Percentiles rank a stretch among this genome's conserved stretches.
These are phyloP conservation scores for Characodon lateralis DNA, from an alignment of 2,797 vertebrate species.

Conservation along the genomic window DNA sequence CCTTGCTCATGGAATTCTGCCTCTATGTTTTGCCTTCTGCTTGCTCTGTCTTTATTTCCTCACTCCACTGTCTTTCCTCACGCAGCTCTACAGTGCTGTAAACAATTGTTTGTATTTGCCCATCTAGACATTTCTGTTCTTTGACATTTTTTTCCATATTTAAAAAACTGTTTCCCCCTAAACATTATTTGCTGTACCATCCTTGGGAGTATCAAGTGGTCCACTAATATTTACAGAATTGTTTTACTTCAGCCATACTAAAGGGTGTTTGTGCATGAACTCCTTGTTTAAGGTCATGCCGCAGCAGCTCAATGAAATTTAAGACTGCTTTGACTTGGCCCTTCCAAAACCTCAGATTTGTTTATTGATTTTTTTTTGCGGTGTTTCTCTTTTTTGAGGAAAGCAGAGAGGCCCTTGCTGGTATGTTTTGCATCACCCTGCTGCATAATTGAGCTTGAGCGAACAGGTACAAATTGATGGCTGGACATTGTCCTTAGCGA, in stretches of 20 bases:
- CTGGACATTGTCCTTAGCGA: background rate
- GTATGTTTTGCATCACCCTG: no score
- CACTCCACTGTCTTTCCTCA: constrained; percentile 10
- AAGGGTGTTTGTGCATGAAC: no score
- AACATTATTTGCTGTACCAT: background rate
- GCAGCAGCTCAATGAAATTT: background rate
- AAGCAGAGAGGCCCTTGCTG: no score
- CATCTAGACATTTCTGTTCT: no score
- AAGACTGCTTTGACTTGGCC: background rate
- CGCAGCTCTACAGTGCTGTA: background rate
- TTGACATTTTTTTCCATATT: background rate
- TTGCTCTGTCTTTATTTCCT: constrained; percentile 34
- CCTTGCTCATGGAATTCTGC: constrained; percentile 14
- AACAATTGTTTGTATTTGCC: background rate
- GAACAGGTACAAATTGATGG: background rate
- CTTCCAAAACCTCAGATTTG: background rate
- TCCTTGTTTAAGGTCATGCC: no score
- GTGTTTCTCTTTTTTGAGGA: no score
- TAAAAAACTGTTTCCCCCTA: background rate
- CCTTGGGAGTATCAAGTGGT: background rate
- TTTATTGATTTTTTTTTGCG: background rate
- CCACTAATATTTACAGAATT: background rate
- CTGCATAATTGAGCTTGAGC: no score
- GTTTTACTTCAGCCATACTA: background rate
- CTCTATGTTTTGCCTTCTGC: constrained; percentile 27